These are phyloP conservation scores for Ibycter americanus DNA, from an alignment of 2,797 vertebrate species.

Conservation along the genomic window DNA sequence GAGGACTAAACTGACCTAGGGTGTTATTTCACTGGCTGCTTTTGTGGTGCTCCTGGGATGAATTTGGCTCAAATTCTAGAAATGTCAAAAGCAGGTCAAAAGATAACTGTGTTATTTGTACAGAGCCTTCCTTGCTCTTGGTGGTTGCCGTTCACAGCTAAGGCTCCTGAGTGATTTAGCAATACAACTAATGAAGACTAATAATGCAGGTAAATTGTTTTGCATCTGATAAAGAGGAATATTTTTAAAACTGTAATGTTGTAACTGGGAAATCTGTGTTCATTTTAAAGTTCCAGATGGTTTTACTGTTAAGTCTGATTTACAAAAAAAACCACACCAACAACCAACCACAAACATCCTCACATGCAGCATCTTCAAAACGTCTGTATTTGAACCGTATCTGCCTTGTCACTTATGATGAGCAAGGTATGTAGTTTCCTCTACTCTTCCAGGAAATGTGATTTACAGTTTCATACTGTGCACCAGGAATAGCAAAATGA, in stretches of 20 bases:
- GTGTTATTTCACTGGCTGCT: not conserved
- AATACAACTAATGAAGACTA: conserved; percentile 12
- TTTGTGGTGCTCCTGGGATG: not conserved
- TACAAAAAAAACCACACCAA: not conserved
- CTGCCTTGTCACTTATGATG: not conserved
- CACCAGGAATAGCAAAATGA: not conserved
- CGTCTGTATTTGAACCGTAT: not conserved
- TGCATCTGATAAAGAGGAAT: not conserved
- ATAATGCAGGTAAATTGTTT: conserved; percentile 34
- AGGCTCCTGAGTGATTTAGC: not conserved
- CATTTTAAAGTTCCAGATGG: conserved; percentile 11
- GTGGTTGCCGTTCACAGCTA: not conserved
- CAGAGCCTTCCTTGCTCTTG: not conserved
- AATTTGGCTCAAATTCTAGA: not conserved
- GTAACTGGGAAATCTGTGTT: conserved; percentile 26
- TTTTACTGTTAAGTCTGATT: conserved; percentile 1
- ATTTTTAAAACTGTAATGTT: not conserved
- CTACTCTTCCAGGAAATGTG: not conserved
- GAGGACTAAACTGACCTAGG: not conserved
- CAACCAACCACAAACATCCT: not conserved
- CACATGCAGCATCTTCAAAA: not conserved
- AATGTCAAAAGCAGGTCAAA: not conserved
- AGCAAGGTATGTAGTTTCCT: not conserved
- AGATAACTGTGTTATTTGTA: not conserved
- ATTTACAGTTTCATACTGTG: not conserved